Evolutionary conservation across 1,140 invertebrate species (phyloP).

Genomic region (Telenomus remus): DNA sequence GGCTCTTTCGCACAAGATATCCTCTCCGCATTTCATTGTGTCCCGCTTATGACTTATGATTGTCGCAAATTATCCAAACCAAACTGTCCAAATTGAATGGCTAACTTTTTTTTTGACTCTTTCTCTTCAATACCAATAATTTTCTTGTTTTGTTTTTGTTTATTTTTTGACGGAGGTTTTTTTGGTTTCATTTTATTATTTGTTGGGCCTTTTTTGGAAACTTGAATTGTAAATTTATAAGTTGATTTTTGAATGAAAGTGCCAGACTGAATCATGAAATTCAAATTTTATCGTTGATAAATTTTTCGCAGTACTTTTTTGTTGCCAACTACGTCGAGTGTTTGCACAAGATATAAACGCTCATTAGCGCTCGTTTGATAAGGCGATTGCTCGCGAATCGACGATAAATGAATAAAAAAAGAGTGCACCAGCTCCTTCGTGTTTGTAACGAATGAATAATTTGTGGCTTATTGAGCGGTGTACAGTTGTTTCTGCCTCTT

Average conservation of each 20-base stretch:
- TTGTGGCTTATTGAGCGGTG: slow-evolving; percentile 28
- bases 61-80: slow-evolving; percentile 38
- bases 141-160: too few species aligned
- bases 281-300: not conserved
- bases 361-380: slow-evolving; percentile 44
- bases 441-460: slow-evolving; percentile 27
- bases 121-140: not conserved
- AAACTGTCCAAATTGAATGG: slow-evolving; percentile 9
- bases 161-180: too few species aligned
- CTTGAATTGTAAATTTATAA: too few species aligned
- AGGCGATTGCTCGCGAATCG: slow-evolving; percentile 26
- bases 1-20: slow-evolving; percentile 64
- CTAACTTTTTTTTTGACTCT: not conserved
- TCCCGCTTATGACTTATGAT: slow-evolving; percentile 46
- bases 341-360: slow-evolving; percentile 44
- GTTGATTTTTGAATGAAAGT: too few species aligned
- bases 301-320: not conserved
- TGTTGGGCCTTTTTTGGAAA: too few species aligned
- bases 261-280: not conserved
- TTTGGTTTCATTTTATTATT: too few species aligned
- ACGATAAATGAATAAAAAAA: slow-evolving; percentile 27
- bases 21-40: slow-evolving; percentile 59
- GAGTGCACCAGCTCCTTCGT: slow-evolving; percentile 16
- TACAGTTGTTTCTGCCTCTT: slow-evolving; percentile 10
- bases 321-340: slow-evolving; percentile 8